Conservation (phyloP, 2,113 vertebrate species). For the Microtus ochrogaster region DNA sequence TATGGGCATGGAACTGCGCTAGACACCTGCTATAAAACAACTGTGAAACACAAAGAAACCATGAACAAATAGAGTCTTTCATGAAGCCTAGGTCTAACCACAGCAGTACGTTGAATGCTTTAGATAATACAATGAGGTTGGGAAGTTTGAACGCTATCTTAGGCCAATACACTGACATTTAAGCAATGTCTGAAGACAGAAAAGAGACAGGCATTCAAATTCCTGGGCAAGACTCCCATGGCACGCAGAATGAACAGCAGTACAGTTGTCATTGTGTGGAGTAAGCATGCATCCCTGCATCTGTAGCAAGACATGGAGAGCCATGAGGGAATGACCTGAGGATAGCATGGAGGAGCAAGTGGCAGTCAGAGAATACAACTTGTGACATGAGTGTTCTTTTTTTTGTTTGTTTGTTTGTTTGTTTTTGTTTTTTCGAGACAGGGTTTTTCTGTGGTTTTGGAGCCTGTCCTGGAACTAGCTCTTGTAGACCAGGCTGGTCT, state of each 20-base stretch:
- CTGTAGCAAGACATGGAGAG: neutral
- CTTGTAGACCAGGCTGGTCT: too few relatives aligned
- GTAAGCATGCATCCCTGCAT: too few relatives aligned
- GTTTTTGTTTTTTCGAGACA: too few relatives aligned
- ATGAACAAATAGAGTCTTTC: neutral
- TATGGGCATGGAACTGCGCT: neutral
- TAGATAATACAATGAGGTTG: neutral
- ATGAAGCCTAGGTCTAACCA: neutral
- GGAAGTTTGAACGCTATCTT: rapidly evolving
- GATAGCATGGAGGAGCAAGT: neutral
- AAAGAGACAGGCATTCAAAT: neutral
- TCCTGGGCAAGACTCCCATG: too few relatives aligned
- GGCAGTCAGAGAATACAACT: too few relatives aligned
- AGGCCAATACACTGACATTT: neutral
- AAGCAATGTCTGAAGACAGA: neutral
- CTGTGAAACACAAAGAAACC: neutral
- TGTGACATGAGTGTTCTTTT: neutral
- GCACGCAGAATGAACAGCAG: neutral
- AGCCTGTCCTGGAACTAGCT: too few relatives aligned
- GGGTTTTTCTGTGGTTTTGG: too few relatives aligned
- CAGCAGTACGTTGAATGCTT: neutral
- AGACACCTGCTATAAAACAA: neutral
- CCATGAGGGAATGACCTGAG: rapidly evolving
- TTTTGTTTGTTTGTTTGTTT: too few relatives aligned
- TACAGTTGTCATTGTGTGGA: rapidly evolving